Evolutionary conservation across 64 coral and sea anemone species (phyloP).

Genomic region (Stichodactyla mertensii): DNA sequence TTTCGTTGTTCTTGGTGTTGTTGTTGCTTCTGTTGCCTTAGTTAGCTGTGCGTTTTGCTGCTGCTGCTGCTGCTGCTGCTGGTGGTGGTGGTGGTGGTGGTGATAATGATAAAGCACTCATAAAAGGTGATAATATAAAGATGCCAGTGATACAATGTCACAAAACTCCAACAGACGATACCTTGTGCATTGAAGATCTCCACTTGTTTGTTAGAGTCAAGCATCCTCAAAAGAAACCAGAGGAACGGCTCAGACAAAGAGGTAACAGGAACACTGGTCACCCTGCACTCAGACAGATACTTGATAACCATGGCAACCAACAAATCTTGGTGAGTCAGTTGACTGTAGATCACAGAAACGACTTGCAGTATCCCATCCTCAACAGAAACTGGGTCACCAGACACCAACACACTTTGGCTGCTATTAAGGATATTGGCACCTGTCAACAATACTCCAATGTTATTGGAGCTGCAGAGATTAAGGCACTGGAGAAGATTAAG

Average conservation of each 20-base stretch:
- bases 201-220: slow-evolving; percentile 51
- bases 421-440: background rate
- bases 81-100: background rate
- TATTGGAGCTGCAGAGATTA: slow-evolving; percentile 35
- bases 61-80: too few species aligned
- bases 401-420: background rate
- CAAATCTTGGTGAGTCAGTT: slow-evolving; percentile 20
- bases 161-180: background rate
- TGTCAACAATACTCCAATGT: slow-evolving; percentile 12
- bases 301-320: slow-evolving; percentile 39
- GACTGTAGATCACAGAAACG: slow-evolving; percentile 54
- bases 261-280: background rate
- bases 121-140: too few species aligned
- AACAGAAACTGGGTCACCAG: slow-evolving; percentile 46
- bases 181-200: slow-evolving; percentile 61
- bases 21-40: too few species aligned
- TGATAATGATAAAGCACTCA: background rate
- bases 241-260: slow-evolving; percentile 79
- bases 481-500: slow-evolving; percentile 36
- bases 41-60: too few species aligned
- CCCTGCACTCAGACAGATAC: slow-evolving; percentile 23
- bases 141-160: too few species aligned
- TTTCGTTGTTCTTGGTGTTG: too few species aligned
- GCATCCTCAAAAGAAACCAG: slow-evolving; percentile 61
- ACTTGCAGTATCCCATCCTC: slow-evolving; percentile 86